These are phyloP conservation scores for Theristicus caerulescens DNA, from an alignment of 2,113 vertebrate species.

Conservation along the genomic window DNA sequence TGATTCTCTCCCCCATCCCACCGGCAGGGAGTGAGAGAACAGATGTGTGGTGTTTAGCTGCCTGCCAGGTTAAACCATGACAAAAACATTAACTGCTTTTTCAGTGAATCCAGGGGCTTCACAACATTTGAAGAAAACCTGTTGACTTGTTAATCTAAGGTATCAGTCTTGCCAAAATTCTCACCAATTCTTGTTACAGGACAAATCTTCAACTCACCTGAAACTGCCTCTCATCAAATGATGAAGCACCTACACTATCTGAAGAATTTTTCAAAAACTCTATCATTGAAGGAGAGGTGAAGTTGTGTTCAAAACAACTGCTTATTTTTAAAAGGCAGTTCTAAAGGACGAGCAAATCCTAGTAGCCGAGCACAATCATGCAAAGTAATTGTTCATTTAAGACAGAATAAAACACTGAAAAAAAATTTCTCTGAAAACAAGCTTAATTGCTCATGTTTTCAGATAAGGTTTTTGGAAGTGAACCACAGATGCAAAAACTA, in stretches of 20 bases:
- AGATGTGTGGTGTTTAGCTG: no score
- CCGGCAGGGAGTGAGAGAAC: no score
- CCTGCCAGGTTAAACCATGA: no score
- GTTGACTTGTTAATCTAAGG: neutral
- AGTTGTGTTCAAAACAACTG: neutral
- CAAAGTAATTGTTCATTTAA: neutral
- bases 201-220: neutral
- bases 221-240: neutral
- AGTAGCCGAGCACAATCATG: neutral
- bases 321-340: neutral
- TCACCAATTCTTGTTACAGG: neutral
- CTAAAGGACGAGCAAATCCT: neutral
- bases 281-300: neutral
- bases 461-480: neutral
- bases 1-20: no score
- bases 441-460: neutral
- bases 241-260: neutral
- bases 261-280: neutral
- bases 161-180: neutral
- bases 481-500: neutral
- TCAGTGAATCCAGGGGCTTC: neutral
- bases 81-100: neutral
- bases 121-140: neutral
- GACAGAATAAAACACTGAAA: neutral
- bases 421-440: neutral